A percentile compares a stretch with the other conserved stretches of the same genome.
Evolutionary conservation across 2,797 vertebrate genomes (phyloP).

Genomic region (Dicrostonyx torquatus): DNA sequence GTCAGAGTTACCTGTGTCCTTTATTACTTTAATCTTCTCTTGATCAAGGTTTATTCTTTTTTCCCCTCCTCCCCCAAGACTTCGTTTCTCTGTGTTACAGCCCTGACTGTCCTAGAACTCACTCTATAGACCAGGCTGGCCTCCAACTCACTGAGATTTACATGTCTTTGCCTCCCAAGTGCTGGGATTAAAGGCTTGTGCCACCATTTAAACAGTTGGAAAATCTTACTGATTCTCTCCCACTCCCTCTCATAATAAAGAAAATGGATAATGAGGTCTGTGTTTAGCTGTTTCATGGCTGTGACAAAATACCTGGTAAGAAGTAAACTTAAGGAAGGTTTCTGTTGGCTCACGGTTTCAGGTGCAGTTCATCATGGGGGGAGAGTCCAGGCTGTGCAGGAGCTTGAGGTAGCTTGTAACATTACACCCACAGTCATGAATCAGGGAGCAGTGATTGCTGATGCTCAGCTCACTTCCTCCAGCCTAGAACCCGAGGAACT

Average conservation of each 20-base stretch:
- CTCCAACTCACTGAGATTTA: background rate
- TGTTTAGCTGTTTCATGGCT: background rate
- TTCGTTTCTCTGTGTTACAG: background rate
- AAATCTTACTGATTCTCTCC: no score
- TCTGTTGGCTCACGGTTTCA: background rate
- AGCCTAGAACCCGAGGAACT: background rate
- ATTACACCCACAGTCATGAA: background rate
- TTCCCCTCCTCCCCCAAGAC: background rate
- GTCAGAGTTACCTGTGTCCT: background rate
- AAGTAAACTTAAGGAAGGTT: background rate
- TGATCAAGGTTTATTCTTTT: background rate
- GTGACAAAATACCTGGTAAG: background rate
- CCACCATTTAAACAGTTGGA: background rate
- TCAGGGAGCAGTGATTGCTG: no score
- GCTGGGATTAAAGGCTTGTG: background rate
- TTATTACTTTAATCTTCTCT: background rate
- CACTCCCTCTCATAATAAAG: rapidly evolving
- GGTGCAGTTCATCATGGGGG: background rate
- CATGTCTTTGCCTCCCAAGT: background rate
- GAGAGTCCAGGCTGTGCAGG: background rate
- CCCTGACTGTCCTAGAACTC: background rate
- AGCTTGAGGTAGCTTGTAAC: background rate
- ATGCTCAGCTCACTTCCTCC: background rate
- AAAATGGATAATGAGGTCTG: background rate
- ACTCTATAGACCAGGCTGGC: background rate